Evolutionary conservation across 2,797 vertebrate genomes (phyloP).

Genomic region (Megaceryle alcyon): DNA sequence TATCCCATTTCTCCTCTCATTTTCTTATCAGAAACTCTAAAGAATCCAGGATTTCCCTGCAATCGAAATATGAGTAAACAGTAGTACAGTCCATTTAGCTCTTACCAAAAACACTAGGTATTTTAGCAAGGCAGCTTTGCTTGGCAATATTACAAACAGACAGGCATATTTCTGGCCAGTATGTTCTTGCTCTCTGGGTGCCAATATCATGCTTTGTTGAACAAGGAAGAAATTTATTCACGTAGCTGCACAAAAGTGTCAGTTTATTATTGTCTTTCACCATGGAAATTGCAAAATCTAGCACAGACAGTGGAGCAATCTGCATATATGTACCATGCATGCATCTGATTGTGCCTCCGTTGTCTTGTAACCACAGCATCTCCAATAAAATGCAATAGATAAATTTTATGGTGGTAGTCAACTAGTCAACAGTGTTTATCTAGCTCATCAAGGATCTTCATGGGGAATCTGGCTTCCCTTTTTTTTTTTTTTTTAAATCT

Average conservation of each 20-base stretch:
- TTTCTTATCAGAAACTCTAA: background rate
- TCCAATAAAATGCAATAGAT: background rate
- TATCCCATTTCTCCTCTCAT: background rate
- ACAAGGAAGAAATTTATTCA: background rate
- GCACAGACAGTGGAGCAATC: background rate
- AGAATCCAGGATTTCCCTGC: background rate
- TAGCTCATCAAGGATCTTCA: background rate
- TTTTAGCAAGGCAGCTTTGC: background rate
- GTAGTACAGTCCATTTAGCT: background rate
- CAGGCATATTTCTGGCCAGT: background rate
- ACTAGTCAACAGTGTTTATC: background rate
- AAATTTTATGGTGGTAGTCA: background rate
- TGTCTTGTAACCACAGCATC: background rate
- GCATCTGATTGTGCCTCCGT: background rate
- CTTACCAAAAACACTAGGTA: background rate
- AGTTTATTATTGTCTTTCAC: background rate
- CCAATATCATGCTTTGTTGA: background rate
- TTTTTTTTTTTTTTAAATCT: background rate
- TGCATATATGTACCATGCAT: background rate
- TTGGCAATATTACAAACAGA: background rate
- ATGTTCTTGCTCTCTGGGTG: background rate
- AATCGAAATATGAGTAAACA: background rate
- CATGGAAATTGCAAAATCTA: background rate
- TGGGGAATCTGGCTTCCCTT: background rate
- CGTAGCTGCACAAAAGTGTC: background rate